Evolutionary conservation across 2,113 vertebrate species (phyloP), one percentile per base, ranked within the genome.

Genomic region (Corythornis vintsioides): DNA sequence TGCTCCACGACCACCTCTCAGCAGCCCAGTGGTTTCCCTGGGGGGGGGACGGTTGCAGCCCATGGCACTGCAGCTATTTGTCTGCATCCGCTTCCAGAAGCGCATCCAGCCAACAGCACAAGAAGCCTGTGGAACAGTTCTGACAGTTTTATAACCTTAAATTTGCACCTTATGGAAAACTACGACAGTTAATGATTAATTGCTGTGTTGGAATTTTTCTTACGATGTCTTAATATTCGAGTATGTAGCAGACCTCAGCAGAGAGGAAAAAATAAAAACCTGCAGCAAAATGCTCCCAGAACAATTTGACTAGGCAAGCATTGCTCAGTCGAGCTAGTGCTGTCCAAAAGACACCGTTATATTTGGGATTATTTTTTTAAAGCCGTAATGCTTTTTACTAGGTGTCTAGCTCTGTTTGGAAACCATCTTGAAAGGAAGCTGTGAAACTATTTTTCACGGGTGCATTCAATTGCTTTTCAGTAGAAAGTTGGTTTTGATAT

Each of bases 91-190:
- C 59, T 88, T 81, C 69, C 91, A 75, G 87, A 20, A 78, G 76
- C 26, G 9, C 82, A 48, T 74, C 75, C 83, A 89, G 87, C 92
- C 71, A 55, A 7, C 15, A 1, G 67, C 82, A 10, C 83, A 13
- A 73, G 74, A 74, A 29, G 60, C 90, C 84, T 2, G 0, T 72
- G 86, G 31, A 67, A 61, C 95, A 42, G 16, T 6, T 93, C 50
- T 94, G 95, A 96, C 96, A 96, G 89, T 88, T 96, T 96, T 96
- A 96, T 88, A 90, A 86, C 94, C 90, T 84, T 88, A 88, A 89
- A 94, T 96, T 95, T 95, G 88, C 96, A 86, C 95, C 94, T 95
- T 94, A 66, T 96, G 95, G 94, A 61, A 61, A 86, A 69, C 24
- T 5, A 12, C 81, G 95, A 92, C 89, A 90, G 76, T 83, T 67